Percentiles rank a stretch among this genome's conserved stretches.
phyloP scores from a whole-genome alignment of 2,797 vertebrate species.

The Fistularia tabacaria region DNA sequence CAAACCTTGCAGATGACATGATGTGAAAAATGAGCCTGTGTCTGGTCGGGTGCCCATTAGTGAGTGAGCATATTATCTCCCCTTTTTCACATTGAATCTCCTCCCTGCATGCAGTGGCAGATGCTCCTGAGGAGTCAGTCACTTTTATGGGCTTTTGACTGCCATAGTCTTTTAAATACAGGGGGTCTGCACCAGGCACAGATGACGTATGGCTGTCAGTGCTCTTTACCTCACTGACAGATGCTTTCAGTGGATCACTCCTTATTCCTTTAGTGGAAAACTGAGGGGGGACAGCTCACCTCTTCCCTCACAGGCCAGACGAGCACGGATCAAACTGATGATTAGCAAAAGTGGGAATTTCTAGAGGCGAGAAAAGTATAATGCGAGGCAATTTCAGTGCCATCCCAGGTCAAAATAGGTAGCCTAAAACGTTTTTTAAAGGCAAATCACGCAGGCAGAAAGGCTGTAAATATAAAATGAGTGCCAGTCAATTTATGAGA shows the following conservation, averaged over 20 bases:
- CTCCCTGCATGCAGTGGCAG: slow-evolving; percentile 81
- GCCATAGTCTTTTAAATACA: slow-evolving; percentile 73
- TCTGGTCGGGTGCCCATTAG: slow-evolving; percentile 99
- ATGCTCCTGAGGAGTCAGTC: slow-evolving; percentile 79
- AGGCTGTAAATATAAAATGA: slow-evolving; percentile 16
- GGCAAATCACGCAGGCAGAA: too few species aligned
- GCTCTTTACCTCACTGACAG: slow-evolving; percentile 60
- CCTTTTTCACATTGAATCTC: slow-evolving; percentile 90
- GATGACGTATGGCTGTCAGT: slow-evolving; percentile 74
- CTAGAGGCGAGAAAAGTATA: slow-evolving; percentile 35
- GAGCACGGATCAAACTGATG: slow-evolving; percentile 61
- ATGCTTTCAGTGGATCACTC: slow-evolving; percentile 62
- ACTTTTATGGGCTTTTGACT: slow-evolving; percentile 80
- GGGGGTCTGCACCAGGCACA: slow-evolving; percentile 69
- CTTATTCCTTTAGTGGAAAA: slow-evolving; percentile 60
- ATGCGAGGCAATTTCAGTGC: slow-evolving; percentile 43
- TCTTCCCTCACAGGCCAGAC: slow-evolving; percentile 58
- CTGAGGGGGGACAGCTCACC: slow-evolving; percentile 69
- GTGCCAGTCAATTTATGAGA: too few species aligned
- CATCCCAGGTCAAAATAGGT: slow-evolving; percentile 14
- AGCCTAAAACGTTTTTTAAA: not conserved
- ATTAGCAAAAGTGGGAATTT: slow-evolving; percentile 43
- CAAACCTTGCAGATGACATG: slow-evolving; percentile 97
- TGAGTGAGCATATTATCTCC: slow-evolving; percentile 96
- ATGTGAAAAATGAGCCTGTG: slow-evolving; percentile 99